Percentiles rank a stretch among this genome's conserved stretches.
Evolutionary conservation across 2,888 invertebrate species (phyloP).

Genomic region (Luffia ferchaultella): DNA sequence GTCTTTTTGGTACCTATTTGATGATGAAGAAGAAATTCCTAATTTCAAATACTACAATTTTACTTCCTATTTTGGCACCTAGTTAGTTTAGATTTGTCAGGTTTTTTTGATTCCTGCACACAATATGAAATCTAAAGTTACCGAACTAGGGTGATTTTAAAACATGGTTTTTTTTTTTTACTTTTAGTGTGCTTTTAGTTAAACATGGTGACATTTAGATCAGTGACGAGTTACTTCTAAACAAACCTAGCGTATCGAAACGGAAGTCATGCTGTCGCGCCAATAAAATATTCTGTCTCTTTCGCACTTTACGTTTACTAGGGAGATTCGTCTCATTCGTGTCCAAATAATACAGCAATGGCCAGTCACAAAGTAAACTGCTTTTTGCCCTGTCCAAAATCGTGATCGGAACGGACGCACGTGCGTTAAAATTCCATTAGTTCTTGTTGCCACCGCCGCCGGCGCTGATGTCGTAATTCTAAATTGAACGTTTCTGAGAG

Average conservation of each 20-base stretch:
- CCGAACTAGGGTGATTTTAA: too few relatives aligned
- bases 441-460: neutral
- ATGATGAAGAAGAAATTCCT: too few relatives aligned
- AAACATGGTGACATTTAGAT: neutral
- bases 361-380: constrained; percentile 6
- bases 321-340: neutral
- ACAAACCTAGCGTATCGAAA: neutral
- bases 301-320: neutral
- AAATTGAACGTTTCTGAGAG: neutral
- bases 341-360: constrained; percentile 1
- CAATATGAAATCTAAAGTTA: too few relatives aligned
- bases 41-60: too few relatives aligned
- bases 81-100: too few relatives aligned
- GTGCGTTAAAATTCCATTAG: constrained; percentile 30
- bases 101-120: too few relatives aligned
- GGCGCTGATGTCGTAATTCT: neutral
- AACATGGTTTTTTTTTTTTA: too few relatives aligned
- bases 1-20: too few relatives aligned
- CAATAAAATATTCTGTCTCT: neutral
- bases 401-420: constrained; percentile 23
- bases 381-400: constrained; percentile 8
- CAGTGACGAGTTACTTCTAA: neutral
- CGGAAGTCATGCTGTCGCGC: neutral
- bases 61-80: too few relatives aligned
- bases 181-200: too few relatives aligned